Percentiles rank a stretch among this genome's conserved stretches.
These are phyloP conservation scores for Eupsilia transversa DNA, from an alignment of 2,888 invertebrate species.

Conservation along the genomic window DNA sequence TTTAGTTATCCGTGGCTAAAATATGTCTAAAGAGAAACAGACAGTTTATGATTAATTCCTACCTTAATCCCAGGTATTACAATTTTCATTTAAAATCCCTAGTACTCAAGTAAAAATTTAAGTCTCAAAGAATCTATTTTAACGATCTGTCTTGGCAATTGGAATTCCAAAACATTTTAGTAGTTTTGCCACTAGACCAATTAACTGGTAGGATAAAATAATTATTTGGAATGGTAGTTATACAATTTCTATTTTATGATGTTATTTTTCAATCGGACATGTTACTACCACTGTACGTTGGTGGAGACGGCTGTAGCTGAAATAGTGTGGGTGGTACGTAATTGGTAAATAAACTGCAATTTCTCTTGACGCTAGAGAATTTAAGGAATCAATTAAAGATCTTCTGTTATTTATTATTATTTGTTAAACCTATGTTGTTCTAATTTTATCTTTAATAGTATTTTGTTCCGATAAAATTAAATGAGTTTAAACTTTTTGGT, in stretches of 20 bases:
- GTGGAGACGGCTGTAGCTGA: neutral
- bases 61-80: neutral
- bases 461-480: neutral
- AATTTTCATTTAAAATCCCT: neutral
- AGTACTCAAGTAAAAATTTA: neutral
- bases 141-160: conserved; percentile 1
- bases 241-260: neutral
- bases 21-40: neutral
- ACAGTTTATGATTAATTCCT: neutral
- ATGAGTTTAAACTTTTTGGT: conserved; percentile 2
- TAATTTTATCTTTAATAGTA: neutral
- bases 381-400: neutral
- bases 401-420: neutral
- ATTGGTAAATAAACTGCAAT: conserved; percentile 7
- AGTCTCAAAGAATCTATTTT: neutral
- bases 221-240: conserved; percentile 11
- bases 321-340: neutral
- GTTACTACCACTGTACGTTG: neutral
- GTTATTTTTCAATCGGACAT: conserved; percentile 18
- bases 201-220: neutral
- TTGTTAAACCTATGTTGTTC: neutral
- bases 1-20: neutral
- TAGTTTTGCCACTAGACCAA: neutral
- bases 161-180: neutral
- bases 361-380: neutral